phyloP scores from a whole-genome alignment of 2,113 vertebrate species.

The Baryphthengus martii region DNA sequence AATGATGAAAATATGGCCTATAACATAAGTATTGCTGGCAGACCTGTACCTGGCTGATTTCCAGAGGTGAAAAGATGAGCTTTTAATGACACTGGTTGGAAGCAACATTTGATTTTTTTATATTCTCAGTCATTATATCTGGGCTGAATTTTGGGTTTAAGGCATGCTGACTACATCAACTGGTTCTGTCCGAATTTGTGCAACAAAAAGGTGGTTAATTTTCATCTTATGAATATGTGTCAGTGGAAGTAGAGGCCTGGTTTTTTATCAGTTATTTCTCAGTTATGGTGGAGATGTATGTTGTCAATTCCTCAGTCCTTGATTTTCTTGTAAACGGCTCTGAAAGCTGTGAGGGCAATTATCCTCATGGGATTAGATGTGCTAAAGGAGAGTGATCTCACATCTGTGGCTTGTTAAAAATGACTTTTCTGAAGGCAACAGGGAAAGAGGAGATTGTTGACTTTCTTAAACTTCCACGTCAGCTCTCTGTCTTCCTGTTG shows the following conservation, averaged over 20 bases:
- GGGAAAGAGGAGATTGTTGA: neutral
- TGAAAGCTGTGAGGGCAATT: neutral
- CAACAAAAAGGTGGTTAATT: neutral
- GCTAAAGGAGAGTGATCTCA: neutral
- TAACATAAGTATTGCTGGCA: neutral
- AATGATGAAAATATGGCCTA: neutral
- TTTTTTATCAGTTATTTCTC: too few relatives aligned
- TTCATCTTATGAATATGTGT: neutral
- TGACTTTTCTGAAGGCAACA: neutral
- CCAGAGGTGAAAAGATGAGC: neutral
- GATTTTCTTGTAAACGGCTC: neutral
- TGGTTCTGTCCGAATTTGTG: neutral
- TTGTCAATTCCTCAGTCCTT: neutral
- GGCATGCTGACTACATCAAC: rapidly evolving
- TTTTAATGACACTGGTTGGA: neutral
- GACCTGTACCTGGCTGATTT: neutral
- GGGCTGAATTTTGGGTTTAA: neutral
- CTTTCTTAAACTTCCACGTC: neutral
- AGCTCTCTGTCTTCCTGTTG: neutral
- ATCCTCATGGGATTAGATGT: neutral
- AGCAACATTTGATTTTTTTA: neutral
- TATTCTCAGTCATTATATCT: neutral
- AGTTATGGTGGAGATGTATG: neutral
- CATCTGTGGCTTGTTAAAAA: neutral
- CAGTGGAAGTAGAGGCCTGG: neutral